Percentiles rank a stretch among this genome's conserved stretches.
phyloP scores from a whole-genome alignment of 2,797 vertebrate genomes.

The Enteromius afrohamiltoni region DNA sequence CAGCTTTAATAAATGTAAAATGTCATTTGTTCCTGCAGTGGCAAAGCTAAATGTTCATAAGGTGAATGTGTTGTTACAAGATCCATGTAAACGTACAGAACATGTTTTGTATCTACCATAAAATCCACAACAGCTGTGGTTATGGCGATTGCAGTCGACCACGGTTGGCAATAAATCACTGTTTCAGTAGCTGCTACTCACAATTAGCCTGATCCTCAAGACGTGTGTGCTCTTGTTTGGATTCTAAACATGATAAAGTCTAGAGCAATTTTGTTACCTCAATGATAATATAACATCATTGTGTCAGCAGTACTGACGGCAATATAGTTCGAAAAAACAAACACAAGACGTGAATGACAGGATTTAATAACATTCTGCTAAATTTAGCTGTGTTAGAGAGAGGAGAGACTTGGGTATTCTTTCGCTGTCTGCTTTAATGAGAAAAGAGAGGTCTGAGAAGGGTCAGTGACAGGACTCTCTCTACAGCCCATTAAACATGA shows the following conservation, averaged over 20 bases:
- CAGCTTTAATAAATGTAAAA: too few species aligned
- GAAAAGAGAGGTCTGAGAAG: constrained; percentile 37
- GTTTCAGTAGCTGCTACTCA: constrained; percentile 24
- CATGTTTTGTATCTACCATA: background rate
- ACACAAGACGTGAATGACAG: constrained; percentile 33
- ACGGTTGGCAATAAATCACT: constrained; percentile 20
- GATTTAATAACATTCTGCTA: constrained; percentile 48
- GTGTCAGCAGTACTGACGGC: constrained; percentile 7
- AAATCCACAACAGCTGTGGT: background rate
- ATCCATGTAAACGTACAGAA: background rate
- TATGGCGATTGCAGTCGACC: background rate
- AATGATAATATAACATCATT: constrained; percentile 17
- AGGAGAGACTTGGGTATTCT: constrained; percentile 17
- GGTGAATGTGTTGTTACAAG: constrained; percentile 11
- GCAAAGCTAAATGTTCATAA: constrained; percentile 4
- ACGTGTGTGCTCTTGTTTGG: constrained; percentile 11
- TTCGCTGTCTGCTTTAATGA: constrained; percentile 39
- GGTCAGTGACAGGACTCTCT: constrained; percentile 54
- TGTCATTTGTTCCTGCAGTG: too few species aligned
- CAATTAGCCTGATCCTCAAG: constrained; percentile 13
- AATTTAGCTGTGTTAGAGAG: constrained; percentile 34
- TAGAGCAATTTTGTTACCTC: constrained; percentile 21
- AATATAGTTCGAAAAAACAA: constrained; percentile 31
- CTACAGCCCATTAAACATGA: constrained; percentile 57
- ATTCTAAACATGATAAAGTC: constrained; percentile 25